Base-by-base conservation (phyloP, 2,797 vertebrate genomes). In the Mormyrus proboscirostris region DNA sequence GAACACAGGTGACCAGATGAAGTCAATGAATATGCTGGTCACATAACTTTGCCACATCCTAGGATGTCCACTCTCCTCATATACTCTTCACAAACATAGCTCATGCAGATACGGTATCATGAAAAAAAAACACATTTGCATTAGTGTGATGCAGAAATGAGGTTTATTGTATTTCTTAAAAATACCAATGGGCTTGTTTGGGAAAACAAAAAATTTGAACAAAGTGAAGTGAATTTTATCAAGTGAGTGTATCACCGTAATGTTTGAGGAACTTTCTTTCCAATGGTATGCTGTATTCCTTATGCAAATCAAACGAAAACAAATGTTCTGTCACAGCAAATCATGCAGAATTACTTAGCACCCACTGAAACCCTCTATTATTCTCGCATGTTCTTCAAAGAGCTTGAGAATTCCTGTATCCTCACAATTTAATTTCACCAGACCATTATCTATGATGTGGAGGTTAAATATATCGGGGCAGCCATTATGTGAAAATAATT, bases 401-500 rank as follows among this genome's bases (percentile, higher is more conserved):
- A 99, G 97, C 97, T 98, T 97, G 96, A 96, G 96, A 97, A 98
- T 97, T 98, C 96, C 91, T 93, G 96, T 98, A 51, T 97, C 97
- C 96, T 97, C 96, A 96, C 97, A 97, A 98, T 99, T 99, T 98
- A 98, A 98, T 99, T 99, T 99, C 98, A 98, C 98, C 98, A 97
- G 98, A 96, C 97, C 98, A 99, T 99, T 99, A 99, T 97, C 97
- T 96, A 93, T 96, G 97, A 97, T 98, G 97, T 98, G 97, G 97
- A 98, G 98, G 98, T 99, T 99, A 99, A 99, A 99, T 99, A 99
- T 99, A 99, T 99, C 97, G 95, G 98, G 98, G 98, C 98, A 99
- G 98, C 97, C 97, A 97, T 99, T 99, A 99, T 99, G 98, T 98
- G 98, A 97, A 99, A 99, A 99, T 99, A 99, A 99, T 99, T 99